phyloP scores from a whole-genome alignment of 2,113 vertebrate genomes.

The Coregonus clupeaformis region DNA sequence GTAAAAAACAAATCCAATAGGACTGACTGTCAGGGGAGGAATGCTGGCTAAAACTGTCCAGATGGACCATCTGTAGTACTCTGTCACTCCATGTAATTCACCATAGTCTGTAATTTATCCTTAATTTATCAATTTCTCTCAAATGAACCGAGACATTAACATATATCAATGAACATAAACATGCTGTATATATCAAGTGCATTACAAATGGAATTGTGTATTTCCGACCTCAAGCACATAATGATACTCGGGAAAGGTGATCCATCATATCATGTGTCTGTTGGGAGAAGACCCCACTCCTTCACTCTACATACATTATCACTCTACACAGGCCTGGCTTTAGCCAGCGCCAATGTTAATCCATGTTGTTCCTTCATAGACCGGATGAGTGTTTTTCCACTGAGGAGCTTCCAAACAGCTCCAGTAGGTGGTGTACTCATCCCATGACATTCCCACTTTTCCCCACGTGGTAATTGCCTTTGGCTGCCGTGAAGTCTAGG shows the following conservation, averaged over 20 bases:
- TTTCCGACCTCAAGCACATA: background rate
- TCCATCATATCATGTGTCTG: background rate
- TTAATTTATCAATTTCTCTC: background rate
- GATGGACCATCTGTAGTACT: conserved; percentile 39
- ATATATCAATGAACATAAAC: background rate
- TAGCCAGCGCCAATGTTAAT: background rate
- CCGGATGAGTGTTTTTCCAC: background rate
- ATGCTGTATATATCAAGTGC: background rate
- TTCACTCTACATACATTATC: background rate
- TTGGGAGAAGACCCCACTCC: background rate
- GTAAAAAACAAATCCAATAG: conserved; percentile 27
- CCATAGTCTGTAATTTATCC: background rate
- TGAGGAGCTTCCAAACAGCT: conserved; percentile 25
- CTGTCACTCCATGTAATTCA: conserved; percentile 31
- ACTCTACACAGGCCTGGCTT: background rate
- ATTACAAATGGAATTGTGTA: background rate
- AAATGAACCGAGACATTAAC: background rate
- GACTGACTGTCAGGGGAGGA: conserved; percentile 38
- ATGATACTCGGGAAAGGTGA: background rate
- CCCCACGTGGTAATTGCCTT: background rate
- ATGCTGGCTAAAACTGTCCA: conserved; percentile 46
- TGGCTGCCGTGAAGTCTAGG: background rate
- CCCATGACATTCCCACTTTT: conserved; percentile 40
- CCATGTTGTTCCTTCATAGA: background rate
- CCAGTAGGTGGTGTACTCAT: conserved; percentile 71